Evolutionary conservation across 2,888 invertebrate genomes (phyloP).

Genomic region (Fragum whitleyi): DNA sequence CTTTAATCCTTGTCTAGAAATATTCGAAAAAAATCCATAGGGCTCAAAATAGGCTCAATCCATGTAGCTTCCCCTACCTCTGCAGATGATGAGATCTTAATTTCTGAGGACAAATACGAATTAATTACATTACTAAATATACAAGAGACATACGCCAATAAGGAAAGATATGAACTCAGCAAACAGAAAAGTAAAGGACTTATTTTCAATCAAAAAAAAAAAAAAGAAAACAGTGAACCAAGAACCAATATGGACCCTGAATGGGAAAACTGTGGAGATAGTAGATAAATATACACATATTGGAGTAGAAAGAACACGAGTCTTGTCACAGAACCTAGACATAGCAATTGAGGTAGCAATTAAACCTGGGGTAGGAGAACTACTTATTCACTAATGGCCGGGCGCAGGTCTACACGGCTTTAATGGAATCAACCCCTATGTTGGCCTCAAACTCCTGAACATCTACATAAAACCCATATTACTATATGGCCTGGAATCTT

Average conservation of each 20-base stretch:
- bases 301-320: background rate
- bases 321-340: background rate
- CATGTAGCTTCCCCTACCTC: too few relatives aligned
- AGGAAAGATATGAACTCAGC: background rate
- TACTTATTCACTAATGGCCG: conserved; percentile 3
- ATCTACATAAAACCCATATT: background rate
- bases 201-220: background rate
- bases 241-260: background rate
- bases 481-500: background rate
- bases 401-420: background rate
- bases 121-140: too few relatives aligned
- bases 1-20: too few relatives aligned
- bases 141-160: background rate
- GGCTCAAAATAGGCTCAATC: too few relatives aligned
- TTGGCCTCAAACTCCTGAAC: background rate
- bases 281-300: background rate
- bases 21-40: too few relatives aligned
- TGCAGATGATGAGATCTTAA: too few relatives aligned
- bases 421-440: background rate
- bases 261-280: background rate
- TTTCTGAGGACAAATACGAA: too few relatives aligned
- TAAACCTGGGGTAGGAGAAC: conserved; percentile 1
- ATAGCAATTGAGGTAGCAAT: background rate
- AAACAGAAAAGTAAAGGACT: background rate
- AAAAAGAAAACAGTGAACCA: background rate